These are phyloP conservation scores for Drosophila tsacasi DNA, from an alignment of 1,140 invertebrate species.

Conservation along the genomic window DNA sequence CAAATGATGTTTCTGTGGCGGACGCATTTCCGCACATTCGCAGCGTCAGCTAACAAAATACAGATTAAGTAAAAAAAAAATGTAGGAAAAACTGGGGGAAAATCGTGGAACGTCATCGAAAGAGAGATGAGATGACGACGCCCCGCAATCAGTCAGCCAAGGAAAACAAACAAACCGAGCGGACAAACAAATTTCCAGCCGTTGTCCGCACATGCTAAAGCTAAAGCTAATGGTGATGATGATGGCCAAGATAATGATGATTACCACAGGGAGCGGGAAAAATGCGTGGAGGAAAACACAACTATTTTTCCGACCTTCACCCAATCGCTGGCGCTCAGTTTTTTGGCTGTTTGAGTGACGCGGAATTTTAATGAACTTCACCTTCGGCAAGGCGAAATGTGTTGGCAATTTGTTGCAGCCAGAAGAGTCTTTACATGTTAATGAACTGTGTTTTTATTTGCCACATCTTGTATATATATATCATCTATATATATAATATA, in stretches of 20 bases:
- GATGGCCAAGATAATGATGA: constrained; percentile 21
- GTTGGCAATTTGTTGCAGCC: constrained; percentile 45
- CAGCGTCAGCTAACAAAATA: constrained; percentile 50
- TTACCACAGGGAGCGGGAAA: not conserved
- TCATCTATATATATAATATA: not conserved
- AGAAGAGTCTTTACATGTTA: constrained; percentile 67
- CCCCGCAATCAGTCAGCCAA: constrained; percentile 60
- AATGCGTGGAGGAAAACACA: constrained; percentile 6
- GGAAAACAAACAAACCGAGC: constrained; percentile 54
- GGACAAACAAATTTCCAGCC: constrained; percentile 63
- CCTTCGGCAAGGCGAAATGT: constrained; percentile 60
- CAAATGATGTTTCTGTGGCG: constrained; percentile 29
- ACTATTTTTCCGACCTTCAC: constrained; percentile 68
- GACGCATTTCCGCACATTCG: constrained; percentile 52
- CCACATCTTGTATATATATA: not conserved
- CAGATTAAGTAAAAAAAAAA: constrained; percentile 15
- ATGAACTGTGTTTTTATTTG: constrained; percentile 57
- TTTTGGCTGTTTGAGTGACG: constrained; percentile 63
- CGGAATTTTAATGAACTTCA: constrained; percentile 82
- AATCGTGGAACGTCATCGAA: constrained; percentile 44
- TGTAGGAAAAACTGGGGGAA: not conserved
- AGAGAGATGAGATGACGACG: constrained; percentile 47
- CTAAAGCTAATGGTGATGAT: constrained; percentile 29
- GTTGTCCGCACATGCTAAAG: constrained; percentile 31
- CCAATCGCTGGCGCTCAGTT: constrained; percentile 51